These are phyloP conservation scores for Ferrisia virgata DNA, from an alignment of 2,888 invertebrate species.

Conservation along the genomic window DNA sequence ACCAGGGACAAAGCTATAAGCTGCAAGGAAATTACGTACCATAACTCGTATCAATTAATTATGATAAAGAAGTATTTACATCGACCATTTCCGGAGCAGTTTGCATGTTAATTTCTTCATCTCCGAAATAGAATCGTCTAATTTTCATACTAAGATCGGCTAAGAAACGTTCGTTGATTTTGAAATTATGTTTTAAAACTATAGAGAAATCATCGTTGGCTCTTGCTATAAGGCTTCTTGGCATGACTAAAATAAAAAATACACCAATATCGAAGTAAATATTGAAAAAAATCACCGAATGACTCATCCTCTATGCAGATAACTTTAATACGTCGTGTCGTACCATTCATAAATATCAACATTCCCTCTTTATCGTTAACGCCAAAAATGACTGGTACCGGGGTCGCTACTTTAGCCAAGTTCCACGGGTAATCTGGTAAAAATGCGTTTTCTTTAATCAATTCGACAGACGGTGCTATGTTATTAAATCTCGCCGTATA, in stretches of 20 bases:
- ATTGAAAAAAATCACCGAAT: background rate
- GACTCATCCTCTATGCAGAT: background rate
- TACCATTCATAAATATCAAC: background rate
- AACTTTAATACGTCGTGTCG: no score
- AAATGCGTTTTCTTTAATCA: background rate
- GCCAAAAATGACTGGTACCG: constrained; percentile 19
- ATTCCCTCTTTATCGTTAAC: constrained; percentile 31
- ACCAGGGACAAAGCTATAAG: no score
- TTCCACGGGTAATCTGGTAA: constrained; percentile 4
- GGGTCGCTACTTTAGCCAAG: background rate
- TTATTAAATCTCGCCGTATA: background rate
- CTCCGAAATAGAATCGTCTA: background rate
- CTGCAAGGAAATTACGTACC: background rate
- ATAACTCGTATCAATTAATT: background rate
- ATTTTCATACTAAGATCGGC: background rate
- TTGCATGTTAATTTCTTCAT: background rate
- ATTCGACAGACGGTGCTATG: background rate
- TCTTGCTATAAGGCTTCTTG: background rate
- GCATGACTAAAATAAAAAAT: background rate
- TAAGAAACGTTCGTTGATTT: background rate
- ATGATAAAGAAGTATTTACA: background rate
- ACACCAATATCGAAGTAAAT: no score
- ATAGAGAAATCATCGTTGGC: background rate
- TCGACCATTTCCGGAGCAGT: background rate
- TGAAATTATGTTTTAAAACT: background rate